Evolutionary conservation across 2,888 invertebrate species (phyloP).

Genomic region (Cylloceria caligata): DNA sequence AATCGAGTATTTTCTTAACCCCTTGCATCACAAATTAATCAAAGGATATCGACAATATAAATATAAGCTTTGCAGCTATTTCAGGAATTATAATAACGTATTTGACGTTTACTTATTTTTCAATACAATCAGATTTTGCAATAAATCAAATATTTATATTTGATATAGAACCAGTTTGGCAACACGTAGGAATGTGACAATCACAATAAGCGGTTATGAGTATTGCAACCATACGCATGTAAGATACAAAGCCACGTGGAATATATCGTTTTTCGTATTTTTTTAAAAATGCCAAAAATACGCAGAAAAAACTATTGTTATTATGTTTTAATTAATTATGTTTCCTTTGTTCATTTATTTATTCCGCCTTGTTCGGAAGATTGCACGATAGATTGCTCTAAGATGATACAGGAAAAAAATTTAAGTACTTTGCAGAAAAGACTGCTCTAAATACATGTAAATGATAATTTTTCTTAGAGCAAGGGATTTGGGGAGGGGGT

Average conservation of each 20-base stretch:
- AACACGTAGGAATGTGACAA: not conserved
- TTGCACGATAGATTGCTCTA: not conserved
- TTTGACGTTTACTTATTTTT: not conserved
- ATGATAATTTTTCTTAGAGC: not conserved
- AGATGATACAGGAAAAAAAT: not conserved
- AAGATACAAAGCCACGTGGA: not conserved
- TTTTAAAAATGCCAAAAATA: not conserved
- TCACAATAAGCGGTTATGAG: not conserved
- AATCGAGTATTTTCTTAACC: not conserved
- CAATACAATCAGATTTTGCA: constrained; percentile 49
- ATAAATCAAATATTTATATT: not conserved
- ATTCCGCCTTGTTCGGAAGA: not conserved
- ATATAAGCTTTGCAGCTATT: not conserved
- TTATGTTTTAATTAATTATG: no score
- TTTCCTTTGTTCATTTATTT: no score
- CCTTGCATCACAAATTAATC: not conserved
- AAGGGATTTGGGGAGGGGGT: no score
- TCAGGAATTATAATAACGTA: not conserved
- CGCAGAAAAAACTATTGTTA: not conserved
- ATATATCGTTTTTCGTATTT: not conserved
- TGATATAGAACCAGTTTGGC: not conserved
- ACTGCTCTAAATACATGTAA: not conserved
- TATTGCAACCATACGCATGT: not conserved
- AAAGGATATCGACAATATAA: not conserved
- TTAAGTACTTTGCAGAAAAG: not conserved